Evolutionary conservation across 2,113 vertebrate species (phyloP).

Genomic region (Poecile atricapillus): DNA sequence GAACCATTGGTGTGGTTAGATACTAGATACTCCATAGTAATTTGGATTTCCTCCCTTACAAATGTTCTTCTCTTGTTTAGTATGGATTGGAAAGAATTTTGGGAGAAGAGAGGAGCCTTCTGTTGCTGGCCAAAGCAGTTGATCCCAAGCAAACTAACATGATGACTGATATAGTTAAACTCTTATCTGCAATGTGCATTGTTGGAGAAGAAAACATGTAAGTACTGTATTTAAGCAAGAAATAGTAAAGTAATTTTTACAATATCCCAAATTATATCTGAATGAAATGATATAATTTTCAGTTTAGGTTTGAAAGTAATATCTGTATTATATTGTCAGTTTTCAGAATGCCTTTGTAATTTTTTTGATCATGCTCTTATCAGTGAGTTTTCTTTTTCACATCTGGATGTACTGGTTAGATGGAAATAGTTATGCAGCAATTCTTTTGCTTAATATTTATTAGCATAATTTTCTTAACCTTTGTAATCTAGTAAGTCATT

Average conservation of each 20-base stretch:
- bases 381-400: not conserved
- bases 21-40: not conserved
- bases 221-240: conserved; percentile 37
- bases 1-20: not conserved
- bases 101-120: conserved; percentile 89
- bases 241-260: not conserved
- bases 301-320: not conserved
- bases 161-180: conserved; percentile 96
- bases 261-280: not conserved
- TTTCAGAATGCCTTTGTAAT: not conserved
- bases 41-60: not conserved
- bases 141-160: conserved; percentile 86
- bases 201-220: conserved; percentile 97
- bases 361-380: not conserved
- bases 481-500: not conserved
- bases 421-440: not conserved
- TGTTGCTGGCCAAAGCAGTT: conserved; percentile 85
- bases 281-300: not conserved
- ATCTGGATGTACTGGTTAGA: not conserved
- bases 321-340: not conserved
- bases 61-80: conserved; percentile 68
- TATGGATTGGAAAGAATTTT: conserved; percentile 96
- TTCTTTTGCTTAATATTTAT: not conserved
- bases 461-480: not conserved
- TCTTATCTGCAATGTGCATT: conserved; percentile 96